A percentile compares a stretch with the other conserved stretches of the same genome.
phyloP scores from a whole-genome alignment of 2,888 invertebrate species.

The Leptothorax acervorum region DNA sequence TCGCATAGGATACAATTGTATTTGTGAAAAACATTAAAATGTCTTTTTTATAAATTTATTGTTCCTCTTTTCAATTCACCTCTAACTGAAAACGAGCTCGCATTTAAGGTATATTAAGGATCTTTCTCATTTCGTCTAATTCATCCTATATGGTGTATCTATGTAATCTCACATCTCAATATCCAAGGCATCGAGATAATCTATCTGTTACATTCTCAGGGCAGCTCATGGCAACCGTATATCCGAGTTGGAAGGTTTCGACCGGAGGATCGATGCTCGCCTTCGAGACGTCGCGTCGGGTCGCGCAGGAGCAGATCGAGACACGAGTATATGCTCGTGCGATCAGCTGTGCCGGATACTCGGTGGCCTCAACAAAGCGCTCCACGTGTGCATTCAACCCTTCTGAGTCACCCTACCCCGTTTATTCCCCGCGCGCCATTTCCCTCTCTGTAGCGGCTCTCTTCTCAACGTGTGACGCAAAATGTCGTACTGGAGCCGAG shows the following conservation, averaged over 20 bases:
- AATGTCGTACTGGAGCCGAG: conserved; percentile 23
- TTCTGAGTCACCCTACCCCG: conserved; percentile 14
- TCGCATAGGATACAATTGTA: not conserved
- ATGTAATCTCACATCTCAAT: not conserved
- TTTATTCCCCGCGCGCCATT: not conserved
- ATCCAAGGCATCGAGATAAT: not conserved
- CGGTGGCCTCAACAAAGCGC: conserved; percentile 30
- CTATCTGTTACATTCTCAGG: not conserved
- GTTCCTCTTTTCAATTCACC: not conserved
- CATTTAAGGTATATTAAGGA: not conserved
- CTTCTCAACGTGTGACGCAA: conserved; percentile 36
- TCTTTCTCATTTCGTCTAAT: not conserved
- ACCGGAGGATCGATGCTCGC: conserved; percentile 42
- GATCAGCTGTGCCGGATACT: conserved; percentile 57
- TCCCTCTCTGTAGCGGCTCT: conserved; percentile 19
- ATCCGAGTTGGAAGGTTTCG: conserved; percentile 21
- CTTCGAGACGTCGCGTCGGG: conserved; percentile 30
- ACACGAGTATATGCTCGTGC: conserved; percentile 20
- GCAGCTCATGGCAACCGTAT: not conserved
- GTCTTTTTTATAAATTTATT: not conserved
- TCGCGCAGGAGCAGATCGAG: conserved; percentile 50
- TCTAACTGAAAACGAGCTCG: not conserved
- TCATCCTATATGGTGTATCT: not conserved
- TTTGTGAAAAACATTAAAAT: not conserved
- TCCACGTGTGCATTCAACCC: conserved; percentile 56